Conservation (phyloP, 2,888 invertebrate genomes). For the Marronus borbonicus region DNA sequence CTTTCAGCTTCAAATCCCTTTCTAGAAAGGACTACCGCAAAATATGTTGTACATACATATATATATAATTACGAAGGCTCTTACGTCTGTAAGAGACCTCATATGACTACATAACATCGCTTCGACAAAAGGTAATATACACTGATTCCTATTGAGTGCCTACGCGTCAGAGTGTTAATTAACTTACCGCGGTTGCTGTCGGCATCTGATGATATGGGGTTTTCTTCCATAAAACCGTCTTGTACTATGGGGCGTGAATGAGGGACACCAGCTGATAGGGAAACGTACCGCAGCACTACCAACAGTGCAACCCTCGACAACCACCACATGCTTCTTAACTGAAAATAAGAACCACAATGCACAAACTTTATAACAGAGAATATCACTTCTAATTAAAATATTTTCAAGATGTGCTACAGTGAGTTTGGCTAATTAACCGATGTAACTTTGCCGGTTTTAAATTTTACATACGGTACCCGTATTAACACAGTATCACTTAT, state of each 20-base stretch:
- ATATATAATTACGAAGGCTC: not conserved
- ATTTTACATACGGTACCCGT: too few relatives aligned
- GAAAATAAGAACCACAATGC: slow-evolving; percentile 35
- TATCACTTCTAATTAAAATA: slow-evolving; percentile 19
- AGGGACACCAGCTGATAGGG: slow-evolving; percentile 52
- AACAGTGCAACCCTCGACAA: slow-evolving; percentile 57
- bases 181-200: slow-evolving; percentile 47
- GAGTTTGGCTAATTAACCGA: not conserved
- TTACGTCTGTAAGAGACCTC: slow-evolving; percentile 1
- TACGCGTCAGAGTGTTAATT: slow-evolving; percentile 19
- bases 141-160: slow-evolving; percentile 12
- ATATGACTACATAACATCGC: not conserved
- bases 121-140: slow-evolving; percentile 7
- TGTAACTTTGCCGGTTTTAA: too few relatives aligned
- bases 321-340: slow-evolving; percentile 59
- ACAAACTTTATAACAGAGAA: not conserved
- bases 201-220: slow-evolving; percentile 33
- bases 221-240: slow-evolving; percentile 40
- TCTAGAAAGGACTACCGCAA: not conserved
- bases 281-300: slow-evolving; percentile 58
- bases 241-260: slow-evolving; percentile 45
- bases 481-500: too few relatives aligned
- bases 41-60: not conserved
- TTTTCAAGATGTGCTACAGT: slow-evolving; percentile 23
- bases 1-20: too few relatives aligned